phyloP scores from a whole-genome alignment of 2,113 vertebrate genomes.

The Ochotona princeps region DNA sequence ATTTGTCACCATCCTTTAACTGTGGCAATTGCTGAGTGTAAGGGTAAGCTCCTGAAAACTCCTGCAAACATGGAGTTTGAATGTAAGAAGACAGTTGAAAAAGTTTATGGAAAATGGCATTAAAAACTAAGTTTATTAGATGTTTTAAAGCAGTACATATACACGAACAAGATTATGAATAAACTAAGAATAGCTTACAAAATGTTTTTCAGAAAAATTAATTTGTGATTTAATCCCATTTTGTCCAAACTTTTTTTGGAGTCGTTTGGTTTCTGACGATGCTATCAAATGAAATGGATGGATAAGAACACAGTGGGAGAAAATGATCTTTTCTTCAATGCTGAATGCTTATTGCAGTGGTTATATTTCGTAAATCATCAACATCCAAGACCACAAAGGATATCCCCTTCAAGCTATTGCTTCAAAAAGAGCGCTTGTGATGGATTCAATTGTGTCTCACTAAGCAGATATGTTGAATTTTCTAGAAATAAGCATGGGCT shows the following conservation, averaged over 20 bases:
- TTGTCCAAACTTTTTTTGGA: too few species aligned
- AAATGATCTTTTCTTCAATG: neutral
- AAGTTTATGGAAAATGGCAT: too few species aligned
- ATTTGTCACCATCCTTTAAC: neutral
- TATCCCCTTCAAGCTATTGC: neutral
- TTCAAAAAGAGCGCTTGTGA: neutral
- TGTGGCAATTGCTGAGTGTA: neutral
- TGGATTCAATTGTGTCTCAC: neutral
- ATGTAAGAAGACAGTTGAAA: neutral
- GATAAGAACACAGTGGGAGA: neutral
- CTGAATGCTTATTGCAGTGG: neutral
- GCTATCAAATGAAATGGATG: neutral
- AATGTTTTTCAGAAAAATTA: too few species aligned
- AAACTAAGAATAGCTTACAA: too few species aligned
- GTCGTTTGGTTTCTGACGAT: neutral
- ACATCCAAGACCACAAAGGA: neutral
- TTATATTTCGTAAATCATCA: neutral
- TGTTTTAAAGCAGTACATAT: too few species aligned
- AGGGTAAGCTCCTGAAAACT: neutral
- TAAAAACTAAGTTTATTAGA: too few species aligned
- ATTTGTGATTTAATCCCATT: too few species aligned
- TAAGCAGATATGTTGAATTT: neutral
- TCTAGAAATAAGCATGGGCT: neutral
- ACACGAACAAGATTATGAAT: too few species aligned
- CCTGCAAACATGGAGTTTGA: neutral